Evolutionary conservation across 2,888 invertebrate species (phyloP), one percentile per base, ranked within the genome.

Genomic region (Biston betularia): DNA sequence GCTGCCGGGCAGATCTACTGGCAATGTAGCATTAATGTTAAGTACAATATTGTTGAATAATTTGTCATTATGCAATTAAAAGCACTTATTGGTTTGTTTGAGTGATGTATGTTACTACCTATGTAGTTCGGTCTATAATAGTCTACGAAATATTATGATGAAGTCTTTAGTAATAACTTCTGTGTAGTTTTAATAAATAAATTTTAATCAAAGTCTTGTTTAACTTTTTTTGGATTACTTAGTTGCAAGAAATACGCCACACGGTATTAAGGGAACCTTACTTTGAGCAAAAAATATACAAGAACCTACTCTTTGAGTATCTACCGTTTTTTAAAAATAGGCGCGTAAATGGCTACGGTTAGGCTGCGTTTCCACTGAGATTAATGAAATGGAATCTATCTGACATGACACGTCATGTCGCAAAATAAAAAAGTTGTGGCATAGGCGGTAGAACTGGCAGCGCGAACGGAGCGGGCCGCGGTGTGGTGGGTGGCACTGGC

Each of bases 131-230:
- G 72, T 75, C 73, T 71, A 69, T 72, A 70, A 68, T 72, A 73
- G 81, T 83, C 80, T 85, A 86, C 81, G 78, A 84, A 80, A 57
- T 62, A 65, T 38, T 38, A 84, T 82, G 59, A 54, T 83, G 79
- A 77, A 90, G 87, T 89, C 83, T 85, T 83, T 88, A 88, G 87
- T 81, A 82, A 86, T 84, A 86, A 87, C 84, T 84, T 88, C 88
- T 89, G 82, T 90, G 92, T 93, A 93, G 89, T 88, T 92, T 89
- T 88, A 92, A 87, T 89, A 89, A 92, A 92, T 90, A 91, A 89
- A 73, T 89, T 83, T 89, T 87, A 86, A 86, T 80, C 68, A 73
- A 73, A 75, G 64, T 72, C 70, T 74, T 78, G 68, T 79, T 79
- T 57, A 10, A 53, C 7, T 55, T 58, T 48, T 45, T 45, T 4